A percentile compares a stretch with the other conserved stretches of the same genome.
phyloP scores from a whole-genome alignment of 2,113 vertebrate genomes.

The Taxidea taxus region DNA sequence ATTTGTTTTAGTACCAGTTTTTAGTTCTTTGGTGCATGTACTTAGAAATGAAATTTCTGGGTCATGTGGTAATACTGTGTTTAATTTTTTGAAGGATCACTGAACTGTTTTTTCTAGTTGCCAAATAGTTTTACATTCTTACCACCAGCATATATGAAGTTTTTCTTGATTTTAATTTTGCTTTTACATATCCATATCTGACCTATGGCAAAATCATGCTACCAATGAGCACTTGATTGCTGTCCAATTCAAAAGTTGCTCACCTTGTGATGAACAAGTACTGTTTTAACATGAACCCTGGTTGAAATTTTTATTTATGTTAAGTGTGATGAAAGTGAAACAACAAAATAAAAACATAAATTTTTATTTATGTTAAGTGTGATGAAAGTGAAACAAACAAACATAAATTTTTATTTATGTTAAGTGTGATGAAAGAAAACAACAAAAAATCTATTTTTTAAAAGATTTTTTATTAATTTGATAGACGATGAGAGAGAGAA shows the following conservation, averaged over 20 bases:
- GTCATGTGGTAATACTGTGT: not conserved
- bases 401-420: not conserved
- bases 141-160: not conserved
- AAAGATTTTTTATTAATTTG: no score
- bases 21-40: not conserved
- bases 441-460: not conserved
- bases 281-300: not conserved
- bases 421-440: not conserved
- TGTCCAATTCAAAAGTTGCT: not conserved
- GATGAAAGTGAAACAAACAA: not conserved
- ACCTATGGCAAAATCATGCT: not conserved
- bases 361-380: not conserved
- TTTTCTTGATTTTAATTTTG: not conserved
- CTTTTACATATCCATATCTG: not conserved
- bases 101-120: not conserved
- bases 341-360: no score
- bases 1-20: not conserved
- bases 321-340: not conserved
- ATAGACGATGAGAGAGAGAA: no score
- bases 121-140: not conserved
- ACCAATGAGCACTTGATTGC: not conserved
- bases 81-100: not conserved
- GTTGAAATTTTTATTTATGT: not conserved
- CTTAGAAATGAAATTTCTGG: not conserved
- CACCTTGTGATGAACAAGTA: not conserved